phyloP scores from a whole-genome alignment of 1,140 invertebrate genomes.

The Centruroides vittatus region DNA sequence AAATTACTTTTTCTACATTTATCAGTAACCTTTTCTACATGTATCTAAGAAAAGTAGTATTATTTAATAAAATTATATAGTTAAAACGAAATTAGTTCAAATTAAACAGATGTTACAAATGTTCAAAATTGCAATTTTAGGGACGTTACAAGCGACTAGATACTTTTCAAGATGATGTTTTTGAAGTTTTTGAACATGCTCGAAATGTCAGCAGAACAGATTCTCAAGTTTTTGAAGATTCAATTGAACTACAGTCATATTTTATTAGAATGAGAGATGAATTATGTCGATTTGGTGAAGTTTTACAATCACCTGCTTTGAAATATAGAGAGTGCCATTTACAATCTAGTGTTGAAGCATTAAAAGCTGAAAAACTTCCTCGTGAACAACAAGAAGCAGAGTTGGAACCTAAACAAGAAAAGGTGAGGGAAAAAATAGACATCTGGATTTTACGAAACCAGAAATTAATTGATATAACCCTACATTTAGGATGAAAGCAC shows the following conservation, averaged over 20 bases:
- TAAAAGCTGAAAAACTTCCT: constrained; percentile 58
- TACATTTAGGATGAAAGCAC: constrained; percentile 7
- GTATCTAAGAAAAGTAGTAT: too few species aligned
- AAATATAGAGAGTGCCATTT: constrained; percentile 59
- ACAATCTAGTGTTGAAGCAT: constrained; percentile 51
- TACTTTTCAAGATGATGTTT: constrained; percentile 92
- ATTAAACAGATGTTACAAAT: too few species aligned
- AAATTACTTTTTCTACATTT: too few species aligned
- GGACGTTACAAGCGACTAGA: constrained; percentile 84
- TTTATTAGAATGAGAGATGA: constrained; percentile 57
- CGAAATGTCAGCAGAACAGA: constrained; percentile 72
- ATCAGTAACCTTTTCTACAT: too few species aligned
- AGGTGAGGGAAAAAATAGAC: constrained; percentile 7
- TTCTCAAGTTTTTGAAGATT: constrained; percentile 82
- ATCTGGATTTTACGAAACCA: not conserved
- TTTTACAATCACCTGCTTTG: constrained; percentile 73
- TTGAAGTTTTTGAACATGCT: constrained; percentile 80
- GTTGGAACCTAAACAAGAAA: constrained; percentile 36
- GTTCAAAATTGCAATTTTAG: constrained; percentile 26
- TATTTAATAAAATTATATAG: too few species aligned
- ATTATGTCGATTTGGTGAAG: constrained; percentile 58
- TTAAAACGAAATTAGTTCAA: too few species aligned
- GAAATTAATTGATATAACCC: too few species aligned
- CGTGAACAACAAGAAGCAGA: constrained; percentile 58
- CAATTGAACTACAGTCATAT: constrained; percentile 80